phyloP scores from a whole-genome alignment of 2,888 invertebrate species.

The Agriopis aurantiaria region DNA sequence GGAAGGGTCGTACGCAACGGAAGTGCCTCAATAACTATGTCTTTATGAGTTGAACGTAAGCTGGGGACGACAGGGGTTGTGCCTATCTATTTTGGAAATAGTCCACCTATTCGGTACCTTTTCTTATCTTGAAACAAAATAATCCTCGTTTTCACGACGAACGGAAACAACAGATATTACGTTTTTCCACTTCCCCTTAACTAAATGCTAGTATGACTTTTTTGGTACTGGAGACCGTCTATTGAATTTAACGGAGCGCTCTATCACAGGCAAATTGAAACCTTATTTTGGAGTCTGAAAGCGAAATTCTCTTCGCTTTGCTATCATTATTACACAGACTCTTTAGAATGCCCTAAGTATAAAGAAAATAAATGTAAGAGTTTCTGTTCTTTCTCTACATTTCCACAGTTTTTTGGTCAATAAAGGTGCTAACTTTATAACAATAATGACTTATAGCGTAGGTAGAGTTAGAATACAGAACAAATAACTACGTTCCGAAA shows the following conservation, averaged over 20 bases:
- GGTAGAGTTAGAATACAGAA: neutral
- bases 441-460: neutral
- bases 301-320: slow-evolving; percentile 7
- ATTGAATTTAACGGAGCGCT: slow-evolving; percentile 35
- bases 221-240: slow-evolving; percentile 34
- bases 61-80: slow-evolving; percentile 43
- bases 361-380: slow-evolving; percentile 36
- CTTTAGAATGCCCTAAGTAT: slow-evolving; percentile 31
- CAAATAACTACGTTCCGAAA: slow-evolving; percentile 1
- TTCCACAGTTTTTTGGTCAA: slow-evolving; percentile 19
- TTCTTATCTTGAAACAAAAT: slow-evolving; percentile 40
- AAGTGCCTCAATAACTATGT: slow-evolving; percentile 41
- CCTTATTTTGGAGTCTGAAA: slow-evolving; percentile 25
- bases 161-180: slow-evolving; percentile 39
- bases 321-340: slow-evolving; percentile 29
- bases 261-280: slow-evolving; percentile 12
- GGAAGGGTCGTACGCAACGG: slow-evolving; percentile 41
- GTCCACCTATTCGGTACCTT: slow-evolving; percentile 39
- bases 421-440: neutral
- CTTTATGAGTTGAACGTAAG: slow-evolving; percentile 44
- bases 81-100: slow-evolving; percentile 45
- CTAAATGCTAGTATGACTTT: slow-evolving; percentile 36
- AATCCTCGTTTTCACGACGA: slow-evolving; percentile 35
- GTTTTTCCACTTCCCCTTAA: slow-evolving; percentile 38
- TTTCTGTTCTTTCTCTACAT: slow-evolving; percentile 34